Evolutionary conservation across 2,797 vertebrate genomes (phyloP).

Genomic region (Oophaga sylvatica): DNA sequence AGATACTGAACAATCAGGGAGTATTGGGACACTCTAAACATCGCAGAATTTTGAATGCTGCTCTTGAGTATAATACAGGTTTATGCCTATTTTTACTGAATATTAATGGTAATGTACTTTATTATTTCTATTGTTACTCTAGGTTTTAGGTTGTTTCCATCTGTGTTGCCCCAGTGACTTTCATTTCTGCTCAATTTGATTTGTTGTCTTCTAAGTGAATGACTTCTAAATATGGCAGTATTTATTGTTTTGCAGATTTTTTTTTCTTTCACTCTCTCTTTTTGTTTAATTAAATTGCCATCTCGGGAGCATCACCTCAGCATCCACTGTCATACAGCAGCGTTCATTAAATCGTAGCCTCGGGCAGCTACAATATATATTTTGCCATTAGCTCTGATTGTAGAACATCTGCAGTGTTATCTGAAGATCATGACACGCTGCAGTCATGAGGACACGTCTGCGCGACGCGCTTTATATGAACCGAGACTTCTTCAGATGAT

Average conservation of each 20-base stretch:
- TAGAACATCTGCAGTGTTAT: conserved; percentile 34
- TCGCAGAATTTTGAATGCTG: background rate
- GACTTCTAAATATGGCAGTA: background rate
- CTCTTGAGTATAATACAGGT: background rate
- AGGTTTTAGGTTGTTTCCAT: background rate
- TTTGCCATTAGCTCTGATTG: conserved; percentile 42
- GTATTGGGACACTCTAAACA: too few relatives aligned
- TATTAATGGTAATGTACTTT: background rate
- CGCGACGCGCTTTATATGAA: background rate
- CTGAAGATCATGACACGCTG: background rate
- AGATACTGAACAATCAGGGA: too few relatives aligned
- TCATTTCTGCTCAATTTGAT: background rate
- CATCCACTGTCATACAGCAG: conserved; percentile 20
- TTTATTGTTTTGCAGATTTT: conserved; percentile 8
- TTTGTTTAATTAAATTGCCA: conserved; percentile 24
- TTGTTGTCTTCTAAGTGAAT: background rate
- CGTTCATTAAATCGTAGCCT: conserved; percentile 51
- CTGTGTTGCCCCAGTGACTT: too few relatives aligned
- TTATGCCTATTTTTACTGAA: background rate
- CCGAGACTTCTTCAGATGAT: background rate
- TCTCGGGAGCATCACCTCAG: conserved; percentile 34
- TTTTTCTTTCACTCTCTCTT: background rate
- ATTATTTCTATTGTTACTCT: too few relatives aligned
- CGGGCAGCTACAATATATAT: conserved; percentile 39
- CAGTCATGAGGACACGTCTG: background rate